Evolutionary conservation across 2,888 invertebrate species (phyloP).

Genomic region (Drosophila quasianomalipes): DNA sequence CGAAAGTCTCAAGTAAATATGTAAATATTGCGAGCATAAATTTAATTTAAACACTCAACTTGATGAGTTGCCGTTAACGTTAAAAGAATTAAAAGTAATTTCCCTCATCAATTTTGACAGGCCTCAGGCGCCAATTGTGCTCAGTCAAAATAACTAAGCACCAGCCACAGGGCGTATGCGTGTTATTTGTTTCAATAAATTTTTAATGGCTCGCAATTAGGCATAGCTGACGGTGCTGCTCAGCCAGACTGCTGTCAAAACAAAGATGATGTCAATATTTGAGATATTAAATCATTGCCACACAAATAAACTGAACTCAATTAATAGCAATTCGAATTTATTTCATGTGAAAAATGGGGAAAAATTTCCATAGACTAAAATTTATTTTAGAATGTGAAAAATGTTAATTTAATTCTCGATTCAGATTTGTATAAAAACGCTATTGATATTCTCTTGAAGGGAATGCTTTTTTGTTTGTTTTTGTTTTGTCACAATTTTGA

Average conservation of each 20-base stretch:
- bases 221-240: constrained; percentile 21
- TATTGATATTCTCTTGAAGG: not conserved
- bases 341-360: not conserved
- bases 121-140: constrained; percentile 5
- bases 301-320: constrained; percentile 10
- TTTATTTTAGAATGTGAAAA: not conserved
- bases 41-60: constrained; percentile 73
- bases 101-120: constrained; percentile 64
- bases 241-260: constrained; percentile 7
- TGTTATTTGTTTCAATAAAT: constrained; percentile 69
- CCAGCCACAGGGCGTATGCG: constrained; percentile 36
- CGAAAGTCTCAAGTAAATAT: constrained; percentile 44
- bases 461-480: not conserved
- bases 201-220: constrained; percentile 69
- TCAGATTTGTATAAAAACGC: not conserved
- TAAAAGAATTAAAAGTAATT: constrained; percentile 74
- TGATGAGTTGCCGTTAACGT: constrained; percentile 75
- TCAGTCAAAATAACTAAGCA: constrained; percentile 7
- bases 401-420: not conserved
- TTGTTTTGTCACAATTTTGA: not conserved
- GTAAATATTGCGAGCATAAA: constrained; percentile 63
- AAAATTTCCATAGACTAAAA: not conserved
- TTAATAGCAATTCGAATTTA: constrained; percentile 10
- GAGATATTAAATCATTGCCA: constrained; percentile 18
- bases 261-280: constrained; percentile 32